Percentiles rank a stretch among this genome's conserved stretches.
These are phyloP conservation scores for Caenorhabditis macrosperma DNA, from an alignment of 2,888 invertebrate genomes.

Conservation along the genomic window DNA sequence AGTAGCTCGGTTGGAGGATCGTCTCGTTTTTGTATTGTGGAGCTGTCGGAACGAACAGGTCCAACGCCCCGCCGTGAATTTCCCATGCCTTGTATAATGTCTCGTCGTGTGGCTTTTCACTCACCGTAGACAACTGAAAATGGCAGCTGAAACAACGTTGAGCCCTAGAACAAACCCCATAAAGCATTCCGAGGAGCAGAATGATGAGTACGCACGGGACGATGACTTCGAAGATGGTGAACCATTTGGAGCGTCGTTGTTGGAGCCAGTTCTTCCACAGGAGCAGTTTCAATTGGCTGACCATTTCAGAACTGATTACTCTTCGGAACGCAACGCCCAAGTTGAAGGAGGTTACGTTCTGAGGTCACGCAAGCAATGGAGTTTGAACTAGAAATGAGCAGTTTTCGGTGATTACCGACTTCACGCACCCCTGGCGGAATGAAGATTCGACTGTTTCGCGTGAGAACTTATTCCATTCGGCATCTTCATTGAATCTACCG, in stretches of 20 bases:
- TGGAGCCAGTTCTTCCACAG: slow-evolving; percentile 76
- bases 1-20: slow-evolving; percentile 61
- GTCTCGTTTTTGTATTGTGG: slow-evolving; percentile 47
- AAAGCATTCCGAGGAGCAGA: slow-evolving; percentile 72
- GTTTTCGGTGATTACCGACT: too few relatives aligned
- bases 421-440: too few relatives aligned
- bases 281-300: slow-evolving; percentile 73
- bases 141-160: background rate
- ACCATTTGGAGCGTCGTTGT: slow-evolving; percentile 71
- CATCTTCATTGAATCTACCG: too few relatives aligned
- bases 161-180: slow-evolving; percentile 64
- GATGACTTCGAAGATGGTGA: slow-evolving; percentile 73
- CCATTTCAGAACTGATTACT: too few relatives aligned
- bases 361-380: too few relatives aligned
- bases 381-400: too few relatives aligned
- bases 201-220: slow-evolving; percentile 75
- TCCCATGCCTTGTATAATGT: slow-evolving; percentile 65
- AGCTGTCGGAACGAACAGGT: slow-evolving; percentile 68
- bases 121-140: slow-evolving; percentile 71
- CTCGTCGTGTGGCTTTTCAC: slow-evolving; percentile 63
- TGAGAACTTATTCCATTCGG: too few relatives aligned
- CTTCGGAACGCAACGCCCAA: too few relatives aligned
- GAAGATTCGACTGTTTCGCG: too few relatives aligned
- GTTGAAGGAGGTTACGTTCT: too few relatives aligned
- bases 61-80: slow-evolving; percentile 67